Percentiles rank a stretch among this genome's conserved stretches.
Evolutionary conservation across 2,888 invertebrate genomes (phyloP).

Genomic region (Pedicia rivosa): DNA sequence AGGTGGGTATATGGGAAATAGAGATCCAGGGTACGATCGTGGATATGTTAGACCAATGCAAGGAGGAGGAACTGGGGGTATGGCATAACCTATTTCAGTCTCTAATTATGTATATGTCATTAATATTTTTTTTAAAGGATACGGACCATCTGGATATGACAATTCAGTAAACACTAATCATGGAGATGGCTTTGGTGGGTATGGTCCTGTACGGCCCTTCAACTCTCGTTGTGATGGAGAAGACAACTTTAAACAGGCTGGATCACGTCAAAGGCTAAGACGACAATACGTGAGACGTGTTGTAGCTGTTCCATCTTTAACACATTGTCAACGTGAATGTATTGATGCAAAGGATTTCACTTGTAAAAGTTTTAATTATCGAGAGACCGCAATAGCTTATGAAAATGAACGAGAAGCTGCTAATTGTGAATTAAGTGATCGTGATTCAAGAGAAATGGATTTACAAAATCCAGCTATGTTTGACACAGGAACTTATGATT

Average conservation of each 20-base stretch:
- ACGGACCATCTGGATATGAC: slow-evolving; percentile 19
- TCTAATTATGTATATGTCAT: no score
- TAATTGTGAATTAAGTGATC: slow-evolving; percentile 80
- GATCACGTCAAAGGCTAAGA: slow-evolving; percentile 59
- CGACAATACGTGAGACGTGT: slow-evolving; percentile 60
- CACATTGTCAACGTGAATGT: slow-evolving; percentile 74
- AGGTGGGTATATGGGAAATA: slow-evolving; percentile 14
- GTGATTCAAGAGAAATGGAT: slow-evolving; percentile 69
- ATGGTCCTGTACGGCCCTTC: slow-evolving; percentile 28
- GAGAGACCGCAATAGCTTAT: slow-evolving; percentile 37
- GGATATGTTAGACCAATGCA: slow-evolving; percentile 23
- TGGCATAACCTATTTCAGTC: no score
- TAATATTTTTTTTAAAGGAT: no score
- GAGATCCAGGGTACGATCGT: slow-evolving; percentile 15
- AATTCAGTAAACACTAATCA: slow-evolving; percentile 25
- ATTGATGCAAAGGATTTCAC: slow-evolving; percentile 66
- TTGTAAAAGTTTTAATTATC: slow-evolving; percentile 67
- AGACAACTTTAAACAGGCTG: slow-evolving; percentile 70
- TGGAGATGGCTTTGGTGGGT: slow-evolving; percentile 26
- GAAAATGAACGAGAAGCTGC: slow-evolving; percentile 38
- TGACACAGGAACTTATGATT: slow-evolving; percentile 72
- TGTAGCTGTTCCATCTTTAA: slow-evolving; percentile 53
- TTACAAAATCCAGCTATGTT: slow-evolving; percentile 73
- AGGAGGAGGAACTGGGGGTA: no score
- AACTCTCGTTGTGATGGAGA: slow-evolving; percentile 56